Percentiles rank a stretch among this genome's conserved stretches.
Evolutionary conservation across 2,888 invertebrate species (phyloP).

Genomic region (Epirrhoe tristata): DNA sequence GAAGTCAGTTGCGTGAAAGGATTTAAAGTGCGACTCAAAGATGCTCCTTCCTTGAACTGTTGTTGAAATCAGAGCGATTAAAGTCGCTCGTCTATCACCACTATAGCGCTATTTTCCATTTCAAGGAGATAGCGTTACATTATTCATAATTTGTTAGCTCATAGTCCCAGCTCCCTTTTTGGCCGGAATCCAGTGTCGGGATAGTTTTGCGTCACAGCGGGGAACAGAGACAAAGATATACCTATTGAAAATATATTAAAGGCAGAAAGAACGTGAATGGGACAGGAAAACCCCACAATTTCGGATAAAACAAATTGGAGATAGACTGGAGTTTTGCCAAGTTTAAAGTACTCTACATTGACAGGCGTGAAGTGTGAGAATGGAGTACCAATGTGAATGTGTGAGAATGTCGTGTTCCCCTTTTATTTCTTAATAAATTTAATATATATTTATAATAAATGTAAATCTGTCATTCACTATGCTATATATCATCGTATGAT

Average conservation of each 20-base stretch:
- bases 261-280: neutral
- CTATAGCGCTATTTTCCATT: slow-evolving; percentile 42
- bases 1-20: too few species aligned
- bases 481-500: too few species aligned
- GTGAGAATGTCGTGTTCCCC: too few species aligned
- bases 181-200: slow-evolving; percentile 49
- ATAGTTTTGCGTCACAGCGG: slow-evolving; percentile 42
- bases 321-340: neutral
- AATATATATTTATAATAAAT: too few species aligned
- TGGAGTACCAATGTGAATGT: too few species aligned
- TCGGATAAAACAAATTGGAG: neutral
- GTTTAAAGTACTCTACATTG: neutral
- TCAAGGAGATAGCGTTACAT: slow-evolving; percentile 46
- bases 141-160: slow-evolving; percentile 51
- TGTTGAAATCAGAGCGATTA: neutral
- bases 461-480: too few species aligned
- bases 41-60: neutral
- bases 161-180: slow-evolving; percentile 51
- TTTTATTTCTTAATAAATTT: too few species aligned
- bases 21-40: too few species aligned
- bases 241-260: slow-evolving; percentile 26
- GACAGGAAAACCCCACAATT: neutral
- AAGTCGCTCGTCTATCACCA: neutral
- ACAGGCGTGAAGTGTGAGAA: too few species aligned
- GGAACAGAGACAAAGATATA: neutral